A percentile compares a stretch with the other conserved stretches of the same genome.
Evolutionary conservation across 2,888 invertebrate species (phyloP).

Genomic region (Hylaea fasciaria): DNA sequence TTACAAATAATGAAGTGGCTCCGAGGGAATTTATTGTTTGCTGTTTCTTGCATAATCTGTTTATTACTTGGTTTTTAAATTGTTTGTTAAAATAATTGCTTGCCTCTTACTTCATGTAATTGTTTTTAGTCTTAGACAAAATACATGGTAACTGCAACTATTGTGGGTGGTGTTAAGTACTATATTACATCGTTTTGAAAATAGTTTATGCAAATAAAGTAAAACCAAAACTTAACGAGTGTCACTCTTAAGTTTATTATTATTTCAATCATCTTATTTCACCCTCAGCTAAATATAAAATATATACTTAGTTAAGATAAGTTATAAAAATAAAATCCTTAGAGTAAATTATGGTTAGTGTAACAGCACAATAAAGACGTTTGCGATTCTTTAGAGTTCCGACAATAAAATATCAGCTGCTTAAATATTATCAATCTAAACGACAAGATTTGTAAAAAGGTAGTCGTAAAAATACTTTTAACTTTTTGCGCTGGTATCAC

Average conservation of each 20-base stretch:
- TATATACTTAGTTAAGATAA: too few species aligned
- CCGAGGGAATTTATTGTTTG: constrained; percentile 32
- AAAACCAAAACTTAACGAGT: too few species aligned
- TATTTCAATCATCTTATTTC: too few species aligned
- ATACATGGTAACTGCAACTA: constrained; percentile 28
- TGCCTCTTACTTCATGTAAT: constrained; percentile 39
- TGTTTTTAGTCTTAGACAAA: constrained; percentile 36
- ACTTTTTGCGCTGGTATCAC: constrained; percentile 21
- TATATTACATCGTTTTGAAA: not conserved
- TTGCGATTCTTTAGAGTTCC: too few species aligned
- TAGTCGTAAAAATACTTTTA: too few species aligned
- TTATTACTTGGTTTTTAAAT: constrained; percentile 41
- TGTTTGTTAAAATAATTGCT: constrained; percentile 43
- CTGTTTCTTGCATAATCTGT: constrained; percentile 44
- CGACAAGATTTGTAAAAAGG: too few species aligned
- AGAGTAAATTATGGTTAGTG: too few species aligned
- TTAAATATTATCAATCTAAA: not conserved
- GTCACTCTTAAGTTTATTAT: too few species aligned
- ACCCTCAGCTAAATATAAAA: too few species aligned
- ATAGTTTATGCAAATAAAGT: too few species aligned
- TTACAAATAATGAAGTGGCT: constrained; percentile 28
- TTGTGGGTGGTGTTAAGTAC: constrained; percentile 6
- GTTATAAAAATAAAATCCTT: too few species aligned
- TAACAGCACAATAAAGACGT: too few species aligned
- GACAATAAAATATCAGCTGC: not conserved